A percentile compares a stretch with the other conserved stretches of the same genome.
These are phyloP conservation scores for Epinephelus cyanopodus DNA, from an alignment of 2,113 vertebrate genomes.

Conservation along the genomic window DNA sequence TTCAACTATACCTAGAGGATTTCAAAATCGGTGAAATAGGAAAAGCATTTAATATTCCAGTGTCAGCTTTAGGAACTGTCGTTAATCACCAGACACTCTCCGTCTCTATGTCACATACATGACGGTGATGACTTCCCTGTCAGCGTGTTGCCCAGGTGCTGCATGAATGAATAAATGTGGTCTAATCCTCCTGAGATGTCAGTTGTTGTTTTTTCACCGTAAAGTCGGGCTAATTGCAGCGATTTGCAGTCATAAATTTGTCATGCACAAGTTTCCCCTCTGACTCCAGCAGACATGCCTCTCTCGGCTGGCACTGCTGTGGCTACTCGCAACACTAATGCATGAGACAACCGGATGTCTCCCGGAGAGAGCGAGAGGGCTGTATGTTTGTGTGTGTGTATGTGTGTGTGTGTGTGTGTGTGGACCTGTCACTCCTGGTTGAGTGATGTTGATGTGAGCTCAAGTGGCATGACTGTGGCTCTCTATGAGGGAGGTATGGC, in stretches of 20 bases:
- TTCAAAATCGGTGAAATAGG: background rate
- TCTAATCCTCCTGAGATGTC: slow-evolving; percentile 42
- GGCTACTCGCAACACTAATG: slow-evolving; percentile 22
- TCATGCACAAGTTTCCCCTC: slow-evolving; percentile 57
- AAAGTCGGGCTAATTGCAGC: slow-evolving; percentile 46
- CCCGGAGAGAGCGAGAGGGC: slow-evolving; percentile 37
- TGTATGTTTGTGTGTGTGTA: slow-evolving; percentile 7
- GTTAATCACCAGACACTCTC: slow-evolving; percentile 14
- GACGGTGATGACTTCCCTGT: slow-evolving; percentile 19
- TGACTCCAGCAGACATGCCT: slow-evolving; percentile 58
- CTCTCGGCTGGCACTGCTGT: slow-evolving; percentile 50
- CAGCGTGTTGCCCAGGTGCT: slow-evolving; percentile 35
- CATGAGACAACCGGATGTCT: slow-evolving; percentile 71
- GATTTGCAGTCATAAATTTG: slow-evolving; percentile 65
- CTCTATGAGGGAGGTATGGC: slow-evolving; percentile 72
- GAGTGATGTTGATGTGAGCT: slow-evolving; percentile 62
- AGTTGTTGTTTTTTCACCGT: slow-evolving; percentile 27
- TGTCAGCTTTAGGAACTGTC: background rate
- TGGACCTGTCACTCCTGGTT: slow-evolving; percentile 55
- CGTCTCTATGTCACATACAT: slow-evolving; percentile 1
- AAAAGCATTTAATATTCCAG: background rate
- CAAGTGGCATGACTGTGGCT: slow-evolving; percentile 59
- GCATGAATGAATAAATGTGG: slow-evolving; percentile 1
- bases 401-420: slow-evolving; percentile 15
- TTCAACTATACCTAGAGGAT: background rate